Evolutionary conservation across 2,113 vertebrate species (phyloP).

Genomic region (Vombatus ursinus): DNA sequence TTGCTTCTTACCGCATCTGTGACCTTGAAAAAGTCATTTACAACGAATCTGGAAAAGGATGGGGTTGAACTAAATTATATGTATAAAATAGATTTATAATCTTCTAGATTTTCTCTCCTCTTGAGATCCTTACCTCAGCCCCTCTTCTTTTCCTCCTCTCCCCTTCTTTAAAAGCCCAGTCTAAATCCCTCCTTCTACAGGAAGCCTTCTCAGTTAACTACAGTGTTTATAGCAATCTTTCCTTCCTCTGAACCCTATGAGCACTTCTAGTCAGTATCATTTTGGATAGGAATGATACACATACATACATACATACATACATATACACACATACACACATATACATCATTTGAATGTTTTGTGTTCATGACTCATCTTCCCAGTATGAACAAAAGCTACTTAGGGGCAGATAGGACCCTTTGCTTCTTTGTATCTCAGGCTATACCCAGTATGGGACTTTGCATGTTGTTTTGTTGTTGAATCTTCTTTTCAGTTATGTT

Average conservation of each 20-base stretch:
- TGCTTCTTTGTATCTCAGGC: neutral
- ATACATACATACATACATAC: neutral
- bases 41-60: too few relatives aligned
- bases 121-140: too few relatives aligned
- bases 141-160: too few relatives aligned
- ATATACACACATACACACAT: neutral
- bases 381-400: neutral
- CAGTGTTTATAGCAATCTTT: neutral
- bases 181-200: too few relatives aligned
- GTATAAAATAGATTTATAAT: too few relatives aligned
- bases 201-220: too few relatives aligned
- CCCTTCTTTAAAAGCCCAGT: too few relatives aligned
- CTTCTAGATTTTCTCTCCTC: too few relatives aligned
- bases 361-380: neutral
- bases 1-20: too few relatives aligned
- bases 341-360: neutral
- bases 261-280: neutral
- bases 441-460: neutral
- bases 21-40: too few relatives aligned
- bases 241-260: neutral
- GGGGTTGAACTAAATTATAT: too few relatives aligned
- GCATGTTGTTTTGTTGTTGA: neutral
- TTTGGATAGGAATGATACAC: neutral
- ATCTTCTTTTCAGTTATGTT: neutral
- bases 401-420: neutral